Conservation (phyloP, 2,888 invertebrate genomes). For the Luperina nickerlii region DNA sequence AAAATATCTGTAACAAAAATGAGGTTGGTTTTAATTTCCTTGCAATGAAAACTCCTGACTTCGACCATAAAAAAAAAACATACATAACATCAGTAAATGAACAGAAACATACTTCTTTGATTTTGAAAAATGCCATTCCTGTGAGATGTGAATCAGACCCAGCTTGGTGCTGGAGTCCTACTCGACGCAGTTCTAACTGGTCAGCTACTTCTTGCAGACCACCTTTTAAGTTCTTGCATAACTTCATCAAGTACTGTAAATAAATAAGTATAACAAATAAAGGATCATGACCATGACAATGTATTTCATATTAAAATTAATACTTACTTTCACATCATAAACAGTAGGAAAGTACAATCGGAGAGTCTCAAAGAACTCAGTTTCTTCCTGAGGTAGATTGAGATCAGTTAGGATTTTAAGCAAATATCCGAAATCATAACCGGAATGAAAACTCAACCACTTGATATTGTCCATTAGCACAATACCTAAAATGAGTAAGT, state of each 20-base stretch:
- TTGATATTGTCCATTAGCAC: slow-evolving; percentile 98
- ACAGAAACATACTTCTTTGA: slow-evolving; percentile 75
- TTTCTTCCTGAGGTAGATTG: slow-evolving; percentile 97
- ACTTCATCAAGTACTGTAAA: slow-evolving; percentile 97
- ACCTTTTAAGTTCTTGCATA: slow-evolving; percentile 99
- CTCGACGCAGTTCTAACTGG: slow-evolving; percentile 96
- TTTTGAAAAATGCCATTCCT: slow-evolving; percentile 98
- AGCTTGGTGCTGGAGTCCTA: slow-evolving; percentile 99
- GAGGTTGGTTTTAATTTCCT: background rate
- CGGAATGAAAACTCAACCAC: slow-evolving; percentile 99
- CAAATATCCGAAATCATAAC: slow-evolving; percentile 99
- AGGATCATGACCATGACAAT: background rate
- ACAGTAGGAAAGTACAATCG: slow-evolving; percentile 98
- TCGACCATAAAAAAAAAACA: background rate
- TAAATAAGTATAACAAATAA: slow-evolving; percentile 5
- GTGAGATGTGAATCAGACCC: slow-evolving; percentile 98
- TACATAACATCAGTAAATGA: background rate
- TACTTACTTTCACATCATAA: slow-evolving; percentile 98
- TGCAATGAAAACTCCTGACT: background rate
- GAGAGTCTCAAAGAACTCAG: slow-evolving; percentile 98
- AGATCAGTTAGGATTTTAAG: slow-evolving; percentile 98
- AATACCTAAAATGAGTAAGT: slow-evolving; percentile 91
- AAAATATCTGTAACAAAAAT: slow-evolving; percentile 95
- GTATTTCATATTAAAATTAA: slow-evolving; percentile 1
- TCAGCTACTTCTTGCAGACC: slow-evolving; percentile 99